Conservation (phyloP, 1,140 invertebrate genomes). For the Mercenaria mercenaria region DNA sequence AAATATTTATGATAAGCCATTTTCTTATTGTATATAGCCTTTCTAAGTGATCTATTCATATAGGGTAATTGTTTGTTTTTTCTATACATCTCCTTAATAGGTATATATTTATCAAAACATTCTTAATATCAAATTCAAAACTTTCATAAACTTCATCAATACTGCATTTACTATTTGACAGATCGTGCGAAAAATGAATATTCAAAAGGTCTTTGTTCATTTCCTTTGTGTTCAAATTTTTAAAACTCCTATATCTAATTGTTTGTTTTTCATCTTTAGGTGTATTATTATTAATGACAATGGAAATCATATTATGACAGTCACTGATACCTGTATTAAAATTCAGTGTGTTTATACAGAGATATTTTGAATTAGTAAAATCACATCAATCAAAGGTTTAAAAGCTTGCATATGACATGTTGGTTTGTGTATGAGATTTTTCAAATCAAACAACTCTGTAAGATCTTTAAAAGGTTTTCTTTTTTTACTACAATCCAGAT, state of each 20-base stretch:
- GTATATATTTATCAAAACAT: conserved; percentile 36
- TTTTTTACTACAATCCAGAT: too few species aligned
- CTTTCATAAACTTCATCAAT: neutral
- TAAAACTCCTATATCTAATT: conserved; percentile 48
- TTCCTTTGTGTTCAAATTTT: neutral
- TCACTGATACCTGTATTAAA: conserved; percentile 10
- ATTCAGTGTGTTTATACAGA: conserved; percentile 22
- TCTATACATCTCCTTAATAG: neutral
- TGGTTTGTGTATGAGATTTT: too few species aligned
- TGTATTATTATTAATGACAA: conserved; percentile 21
- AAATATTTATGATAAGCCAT: neutral
- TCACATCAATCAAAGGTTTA: neutral
- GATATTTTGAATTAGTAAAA: neutral
- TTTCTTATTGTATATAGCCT: conserved; percentile 24
- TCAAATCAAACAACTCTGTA: too few species aligned
- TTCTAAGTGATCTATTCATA: conserved; percentile 14
- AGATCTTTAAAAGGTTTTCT: too few species aligned
- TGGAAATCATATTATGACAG: conserved; percentile 31
- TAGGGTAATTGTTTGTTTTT: neutral
- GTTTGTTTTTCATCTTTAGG: conserved; percentile 42
- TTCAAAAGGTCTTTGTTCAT: conserved; percentile 10
- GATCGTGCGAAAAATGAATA: neutral
- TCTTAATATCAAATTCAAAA: neutral
- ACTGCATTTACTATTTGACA: neutral
- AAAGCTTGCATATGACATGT: neutral